Evolutionary conservation across 1,140 invertebrate species (phyloP).

Genomic region (Caenorhabditis inopinata): DNA sequence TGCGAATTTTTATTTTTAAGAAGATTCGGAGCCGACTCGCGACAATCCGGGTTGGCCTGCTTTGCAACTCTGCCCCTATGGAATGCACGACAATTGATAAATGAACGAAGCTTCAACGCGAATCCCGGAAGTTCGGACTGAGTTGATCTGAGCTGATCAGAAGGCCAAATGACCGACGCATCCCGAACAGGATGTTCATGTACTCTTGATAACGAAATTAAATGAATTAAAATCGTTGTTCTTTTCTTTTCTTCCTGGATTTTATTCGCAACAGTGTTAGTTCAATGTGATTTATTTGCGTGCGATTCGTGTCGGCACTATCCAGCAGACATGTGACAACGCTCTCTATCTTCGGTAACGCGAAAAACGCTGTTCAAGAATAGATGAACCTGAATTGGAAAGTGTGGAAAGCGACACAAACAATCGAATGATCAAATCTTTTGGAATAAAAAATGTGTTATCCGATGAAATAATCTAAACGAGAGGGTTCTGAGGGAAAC

Average conservation of each 20-base stretch:
- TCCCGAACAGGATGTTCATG: neutral
- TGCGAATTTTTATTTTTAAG: too few relatives aligned
- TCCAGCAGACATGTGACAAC: constrained; percentile 19
- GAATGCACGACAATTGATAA: too few relatives aligned
- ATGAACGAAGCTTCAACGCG: too few relatives aligned
- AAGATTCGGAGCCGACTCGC: too few relatives aligned
- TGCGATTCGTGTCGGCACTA: neutral
- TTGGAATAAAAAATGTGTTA: neutral
- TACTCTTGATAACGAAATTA: constrained; percentile 17
- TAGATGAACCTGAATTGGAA: neutral
- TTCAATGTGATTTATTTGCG: constrained; percentile 25
- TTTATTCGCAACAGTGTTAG: constrained; percentile 27
- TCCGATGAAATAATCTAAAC: neutral
- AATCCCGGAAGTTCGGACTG: too few relatives aligned
- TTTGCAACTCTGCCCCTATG: too few relatives aligned
- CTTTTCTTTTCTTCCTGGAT: neutral
- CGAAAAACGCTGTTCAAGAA: neutral
- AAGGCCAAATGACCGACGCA: too few relatives aligned
- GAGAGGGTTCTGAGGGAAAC: neutral
- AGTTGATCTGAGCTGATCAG: constrained; percentile 12
- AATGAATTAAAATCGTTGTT: too few relatives aligned
- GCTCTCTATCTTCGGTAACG: neutral
- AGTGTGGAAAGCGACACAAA: neutral
- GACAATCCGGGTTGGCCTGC: too few relatives aligned
- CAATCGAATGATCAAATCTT: constrained; percentile 13